phyloP scores from a whole-genome alignment of 2,113 vertebrate species.

The Anas platyrhynchos region DNA sequence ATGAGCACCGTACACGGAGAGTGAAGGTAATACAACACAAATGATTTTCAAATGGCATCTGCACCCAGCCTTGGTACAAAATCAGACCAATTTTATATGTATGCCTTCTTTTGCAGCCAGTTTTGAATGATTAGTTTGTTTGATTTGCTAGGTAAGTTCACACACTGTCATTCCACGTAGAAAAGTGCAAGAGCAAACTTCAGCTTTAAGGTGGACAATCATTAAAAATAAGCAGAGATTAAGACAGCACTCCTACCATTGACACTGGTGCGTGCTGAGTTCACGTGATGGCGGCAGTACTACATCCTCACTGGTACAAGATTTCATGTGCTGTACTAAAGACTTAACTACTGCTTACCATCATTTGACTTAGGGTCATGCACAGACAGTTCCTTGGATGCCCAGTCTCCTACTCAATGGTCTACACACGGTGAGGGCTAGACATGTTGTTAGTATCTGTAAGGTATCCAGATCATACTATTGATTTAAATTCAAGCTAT shows the following conservation, averaged over 20 bases:
- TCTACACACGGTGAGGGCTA: background rate
- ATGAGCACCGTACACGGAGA: background rate
- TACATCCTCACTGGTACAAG: background rate
- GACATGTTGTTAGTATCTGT: background rate
- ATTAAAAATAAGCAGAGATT: background rate
- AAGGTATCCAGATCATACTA: background rate
- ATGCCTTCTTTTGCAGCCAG: background rate
- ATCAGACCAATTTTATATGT: background rate
- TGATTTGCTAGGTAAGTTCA: background rate
- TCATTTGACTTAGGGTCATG: background rate
- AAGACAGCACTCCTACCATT: background rate
- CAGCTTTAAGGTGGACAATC: background rate
- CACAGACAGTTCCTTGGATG: background rate
- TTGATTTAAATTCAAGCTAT: background rate
- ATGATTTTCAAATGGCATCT: background rate
- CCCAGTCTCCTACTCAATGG: background rate
- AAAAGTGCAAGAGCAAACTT: background rate
- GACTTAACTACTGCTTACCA: background rate
- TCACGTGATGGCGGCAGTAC: background rate
- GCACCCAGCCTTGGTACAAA: background rate
- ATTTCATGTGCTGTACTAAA: background rate
- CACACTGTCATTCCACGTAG: background rate
- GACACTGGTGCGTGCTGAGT: background rate
- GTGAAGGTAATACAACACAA: background rate
- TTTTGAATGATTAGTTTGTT: background rate